phyloP scores from a whole-genome alignment of 1,140 invertebrate genomes.

The Philaenus spumarius region DNA sequence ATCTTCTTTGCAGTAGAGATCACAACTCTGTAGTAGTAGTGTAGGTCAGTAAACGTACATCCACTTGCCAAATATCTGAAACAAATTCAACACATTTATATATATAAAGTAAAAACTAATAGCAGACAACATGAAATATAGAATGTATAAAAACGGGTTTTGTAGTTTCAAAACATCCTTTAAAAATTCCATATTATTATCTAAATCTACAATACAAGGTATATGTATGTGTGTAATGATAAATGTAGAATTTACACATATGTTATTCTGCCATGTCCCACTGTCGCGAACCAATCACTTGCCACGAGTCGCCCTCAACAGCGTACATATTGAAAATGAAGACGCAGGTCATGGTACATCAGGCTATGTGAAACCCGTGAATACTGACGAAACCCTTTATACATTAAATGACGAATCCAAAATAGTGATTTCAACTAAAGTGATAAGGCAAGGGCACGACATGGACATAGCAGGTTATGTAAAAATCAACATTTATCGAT shows the following conservation, averaged over 20 bases:
- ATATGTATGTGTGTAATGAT: not conserved
- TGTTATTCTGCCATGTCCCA: too few relatives aligned
- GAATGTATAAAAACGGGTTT: not conserved
- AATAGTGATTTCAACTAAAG: too few relatives aligned
- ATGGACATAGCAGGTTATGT: too few relatives aligned
- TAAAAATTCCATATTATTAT: not conserved
- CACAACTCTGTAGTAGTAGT: constrained; percentile 12
- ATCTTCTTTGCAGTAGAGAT: constrained; percentile 10
- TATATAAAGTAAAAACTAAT: not conserved
- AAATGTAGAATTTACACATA: not conserved
- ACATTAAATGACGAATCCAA: too few relatives aligned
- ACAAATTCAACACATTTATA: not conserved
- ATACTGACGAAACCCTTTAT: too few relatives aligned
- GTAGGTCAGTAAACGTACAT: constrained; percentile 13
- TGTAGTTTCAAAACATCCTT: not conserved
- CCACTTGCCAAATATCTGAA: constrained; percentile 1
- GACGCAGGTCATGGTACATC: too few relatives aligned
- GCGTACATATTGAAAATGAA: too few relatives aligned
- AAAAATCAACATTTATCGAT: too few relatives aligned
- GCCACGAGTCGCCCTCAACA: too few relatives aligned
- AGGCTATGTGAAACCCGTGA: too few relatives aligned
- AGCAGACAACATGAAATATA: not conserved
- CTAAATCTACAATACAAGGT: not conserved
- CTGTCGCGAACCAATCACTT: too few relatives aligned
- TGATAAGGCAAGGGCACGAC: too few relatives aligned